Conservation (phyloP, 2,113 vertebrate species). For the Gallinago paraguaiae region DNA sequence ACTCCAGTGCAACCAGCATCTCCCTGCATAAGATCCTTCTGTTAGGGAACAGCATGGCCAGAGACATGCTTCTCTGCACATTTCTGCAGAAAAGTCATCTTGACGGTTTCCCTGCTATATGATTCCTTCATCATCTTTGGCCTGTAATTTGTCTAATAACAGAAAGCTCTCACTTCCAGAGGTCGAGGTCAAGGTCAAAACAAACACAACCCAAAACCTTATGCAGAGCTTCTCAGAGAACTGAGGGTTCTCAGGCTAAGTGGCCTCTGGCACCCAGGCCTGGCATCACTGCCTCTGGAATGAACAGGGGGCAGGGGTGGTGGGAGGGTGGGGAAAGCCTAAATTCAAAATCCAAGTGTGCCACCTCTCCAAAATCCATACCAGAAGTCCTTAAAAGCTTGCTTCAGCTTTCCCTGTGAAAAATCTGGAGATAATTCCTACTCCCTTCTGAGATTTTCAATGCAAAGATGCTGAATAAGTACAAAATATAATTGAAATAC, state of each 20-base stretch:
- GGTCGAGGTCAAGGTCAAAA: conserved; percentile 3
- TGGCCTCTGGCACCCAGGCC: background rate
- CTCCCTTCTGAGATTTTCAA: background rate
- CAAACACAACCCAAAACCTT: background rate
- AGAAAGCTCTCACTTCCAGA: background rate
- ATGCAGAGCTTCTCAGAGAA: background rate
- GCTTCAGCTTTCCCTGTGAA: background rate
- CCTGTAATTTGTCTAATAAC: background rate
- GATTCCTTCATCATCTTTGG: background rate
- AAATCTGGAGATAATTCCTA: background rate
- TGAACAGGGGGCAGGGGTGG: background rate
- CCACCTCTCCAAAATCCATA: background rate
- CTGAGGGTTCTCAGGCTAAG: background rate
- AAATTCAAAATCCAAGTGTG: background rate
- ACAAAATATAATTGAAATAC: background rate
- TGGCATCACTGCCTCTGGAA: background rate
- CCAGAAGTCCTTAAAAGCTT: background rate
- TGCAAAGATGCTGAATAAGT: background rate
- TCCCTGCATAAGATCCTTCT: rapidly evolving
- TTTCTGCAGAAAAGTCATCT: background rate
- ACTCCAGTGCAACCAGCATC: background rate
- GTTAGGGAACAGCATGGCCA: rapidly evolving
- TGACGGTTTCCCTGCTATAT: rapidly evolving
- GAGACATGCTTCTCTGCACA: background rate
- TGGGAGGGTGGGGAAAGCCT: too few relatives aligned